Evolutionary conservation across 2,113 vertebrate species (phyloP).

Genomic region (Xiphias gladius): DNA sequence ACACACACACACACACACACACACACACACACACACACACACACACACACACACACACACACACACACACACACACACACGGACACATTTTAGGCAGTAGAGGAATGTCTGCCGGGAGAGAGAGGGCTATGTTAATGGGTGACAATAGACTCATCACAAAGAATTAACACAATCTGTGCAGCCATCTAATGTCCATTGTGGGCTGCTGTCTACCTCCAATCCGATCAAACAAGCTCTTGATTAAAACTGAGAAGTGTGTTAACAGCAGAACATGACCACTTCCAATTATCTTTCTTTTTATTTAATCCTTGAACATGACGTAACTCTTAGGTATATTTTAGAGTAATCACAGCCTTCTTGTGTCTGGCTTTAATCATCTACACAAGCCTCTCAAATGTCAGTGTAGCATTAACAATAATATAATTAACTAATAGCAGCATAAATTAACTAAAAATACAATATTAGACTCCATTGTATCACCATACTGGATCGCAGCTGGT

Average conservation of each 20-base stretch:
- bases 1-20: not conserved
- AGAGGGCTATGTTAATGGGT: slow-evolving; percentile 25
- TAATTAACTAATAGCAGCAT: slow-evolving; percentile 11
- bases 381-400: slow-evolving; percentile 21
- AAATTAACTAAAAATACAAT: slow-evolving; percentile 25
- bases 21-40: not conserved
- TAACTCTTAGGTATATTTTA: not conserved
- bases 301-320: not conserved
- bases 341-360: not conserved
- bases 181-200: slow-evolving; percentile 36
- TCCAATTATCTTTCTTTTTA: not conserved
- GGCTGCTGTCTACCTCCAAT: slow-evolving; percentile 40
- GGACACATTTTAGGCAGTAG: not conserved
- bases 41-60: not conserved
- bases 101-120: slow-evolving; percentile 36
- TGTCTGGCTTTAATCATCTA: not conserved
- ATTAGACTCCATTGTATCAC: not conserved
- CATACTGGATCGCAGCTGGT: not conserved
- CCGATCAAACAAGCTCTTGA: slow-evolving; percentile 40
- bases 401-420: not conserved
- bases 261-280: slow-evolving; percentile 12
- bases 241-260: slow-evolving; percentile 50
- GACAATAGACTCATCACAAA: slow-evolving; percentile 58
- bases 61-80: not conserved
- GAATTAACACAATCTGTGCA: slow-evolving; percentile 60